phyloP scores from a whole-genome alignment of 2,888 invertebrate genomes.

The Phalera bucephala region DNA sequence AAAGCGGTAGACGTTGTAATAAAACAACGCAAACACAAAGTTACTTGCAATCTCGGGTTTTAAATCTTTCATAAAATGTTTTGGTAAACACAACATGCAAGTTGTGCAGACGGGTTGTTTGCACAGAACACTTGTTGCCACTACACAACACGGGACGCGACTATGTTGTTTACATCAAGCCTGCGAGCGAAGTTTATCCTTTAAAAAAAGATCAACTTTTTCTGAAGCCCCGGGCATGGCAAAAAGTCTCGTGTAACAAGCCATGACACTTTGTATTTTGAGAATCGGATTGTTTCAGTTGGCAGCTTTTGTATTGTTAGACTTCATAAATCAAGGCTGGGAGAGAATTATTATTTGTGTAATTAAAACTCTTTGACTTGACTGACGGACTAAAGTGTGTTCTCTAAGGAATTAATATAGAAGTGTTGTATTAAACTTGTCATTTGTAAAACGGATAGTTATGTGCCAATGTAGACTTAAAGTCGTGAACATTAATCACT shows the following conservation, averaged over 20 bases:
- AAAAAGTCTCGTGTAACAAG: not conserved
- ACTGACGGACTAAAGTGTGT: too few relatives aligned
- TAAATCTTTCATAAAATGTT: slow-evolving; percentile 32
- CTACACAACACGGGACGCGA: slow-evolving; percentile 26
- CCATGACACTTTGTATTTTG: not conserved
- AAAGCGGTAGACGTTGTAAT: not conserved
- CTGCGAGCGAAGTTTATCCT: slow-evolving; percentile 47
- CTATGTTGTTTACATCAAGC: slow-evolving; percentile 45
- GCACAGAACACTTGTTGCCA: slow-evolving; percentile 45
- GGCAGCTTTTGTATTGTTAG: not conserved
- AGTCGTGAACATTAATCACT: too few relatives aligned
- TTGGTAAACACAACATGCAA: slow-evolving; percentile 25
- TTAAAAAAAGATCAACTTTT: slow-evolving; percentile 41
- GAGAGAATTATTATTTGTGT: not conserved
- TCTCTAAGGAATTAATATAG: too few relatives aligned
- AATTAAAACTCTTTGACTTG: not conserved
- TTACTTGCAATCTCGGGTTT: slow-evolving; percentile 19
- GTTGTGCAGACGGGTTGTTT: slow-evolving; percentile 31
- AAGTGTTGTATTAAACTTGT: too few relatives aligned
- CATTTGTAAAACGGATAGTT: too few relatives aligned
- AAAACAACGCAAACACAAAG: not conserved
- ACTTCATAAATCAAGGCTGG: not conserved
- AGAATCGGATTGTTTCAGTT: not conserved
- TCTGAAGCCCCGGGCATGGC: slow-evolving; percentile 12
- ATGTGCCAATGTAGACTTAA: too few relatives aligned